Evolutionary conservation across 2,113 vertebrate genomes (phyloP), one percentile per base, ranked within the genome.

Genomic region (Sylvilagus bachmani): DNA sequence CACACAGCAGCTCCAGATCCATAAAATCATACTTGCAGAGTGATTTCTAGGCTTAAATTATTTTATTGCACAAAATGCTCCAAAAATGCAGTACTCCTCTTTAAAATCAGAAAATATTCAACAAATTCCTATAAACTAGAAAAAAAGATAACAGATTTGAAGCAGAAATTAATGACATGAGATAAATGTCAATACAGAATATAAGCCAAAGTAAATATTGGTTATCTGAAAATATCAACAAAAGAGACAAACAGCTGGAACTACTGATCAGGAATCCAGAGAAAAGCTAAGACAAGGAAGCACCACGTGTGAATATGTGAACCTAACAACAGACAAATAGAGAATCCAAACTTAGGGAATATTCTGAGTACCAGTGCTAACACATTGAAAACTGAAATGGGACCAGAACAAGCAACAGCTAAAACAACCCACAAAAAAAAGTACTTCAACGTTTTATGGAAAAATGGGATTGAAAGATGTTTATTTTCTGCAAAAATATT

Each of bases 141-240:
- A 38, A 22, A 33, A 27, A 29, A 74, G 29, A 85, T 58, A 66
- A 33, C 21, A 38, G 38, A 38, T 36, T 80, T n/a, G 67, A 0
- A 49, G 4, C 7, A 77, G 29, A 88, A 11, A 4, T 73, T 83
- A 87, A 49, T 69, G 49, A 83, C 8, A 70, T 77, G 62, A 64
- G 49, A 31, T 2, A 78, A n/a, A 66, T 33, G 33, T 67, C 38
- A 87, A 2, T 92, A 25, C 22, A 62, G 14, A 80, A 8, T 71
- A 67, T 67, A 29, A 73, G 44, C 66, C 81, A 91, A 75, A 81
- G 33, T 24, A 95, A 91, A 36, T 74, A 67, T n/a, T n/a, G 5
- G 10, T 31, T 61, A n/a, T 77, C 87, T 36, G 5, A 80, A 86
- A 80, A 44, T 66, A 58, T 22, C 38, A 69, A 83, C 53, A 84